Evolutionary conservation across 2,888 invertebrate genomes (phyloP), one percentile per base, ranked within the genome.

Genomic region (Rapana venosa): DNA sequence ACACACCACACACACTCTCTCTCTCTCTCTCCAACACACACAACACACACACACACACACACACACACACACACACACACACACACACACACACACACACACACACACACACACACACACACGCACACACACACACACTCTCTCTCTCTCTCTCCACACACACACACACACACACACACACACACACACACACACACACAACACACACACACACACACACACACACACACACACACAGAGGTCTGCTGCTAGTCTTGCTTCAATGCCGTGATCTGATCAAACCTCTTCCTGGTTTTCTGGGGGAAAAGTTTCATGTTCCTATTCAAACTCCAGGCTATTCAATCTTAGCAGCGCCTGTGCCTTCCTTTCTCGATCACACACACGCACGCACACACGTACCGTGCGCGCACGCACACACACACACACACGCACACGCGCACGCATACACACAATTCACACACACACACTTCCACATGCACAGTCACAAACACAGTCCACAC

Each of bases 31-130:
- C 74, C 5, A 11, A 11, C 22, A n/a, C 74, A n/a, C 74, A 20
- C n/a, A 74, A n/a, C n/a, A 15, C 79, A 79, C 6, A 35, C 79
- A 5, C 86, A 11, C 47, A 47, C 35, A 5, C 85, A 13, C 58
- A 47, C 58, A 5, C 58, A 15, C 85, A n/a, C 47, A 26, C n/a
- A n/a, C 58, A 17, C 79, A 79, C 79, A 35, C 32, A 79, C 32
- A 79, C 8, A 35, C 35, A 79, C 79, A 5, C 79, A 15, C 6
- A 15, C 79, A 15, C 32, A 26, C 35, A 8, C 35, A 30, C 79
- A 30, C 79, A 30, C 79, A 30, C 79, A 35, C 79, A 79, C 15
- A 79, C 79, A 79, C 79, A 79, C 79, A 79, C 79, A 79, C 79
- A 79, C 79, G 32, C 32, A 79, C 79, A 79, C 79, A 79, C 32